Conservation (phyloP, 2,888 invertebrate species). For the Troilus luridus region DNA sequence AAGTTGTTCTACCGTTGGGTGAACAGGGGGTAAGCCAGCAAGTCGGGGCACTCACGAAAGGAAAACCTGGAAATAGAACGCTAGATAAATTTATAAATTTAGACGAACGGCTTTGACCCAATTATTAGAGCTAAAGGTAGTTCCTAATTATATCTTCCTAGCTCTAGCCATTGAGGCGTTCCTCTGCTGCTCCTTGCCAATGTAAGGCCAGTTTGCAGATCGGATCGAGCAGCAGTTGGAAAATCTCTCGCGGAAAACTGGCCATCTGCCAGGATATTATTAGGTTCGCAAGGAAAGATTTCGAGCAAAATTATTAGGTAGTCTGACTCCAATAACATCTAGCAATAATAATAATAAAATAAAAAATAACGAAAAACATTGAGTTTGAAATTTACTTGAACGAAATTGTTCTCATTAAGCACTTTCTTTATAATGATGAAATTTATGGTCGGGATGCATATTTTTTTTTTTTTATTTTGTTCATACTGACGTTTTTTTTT, state of each 20-base stretch:
- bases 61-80: background rate
- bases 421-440: too few species aligned
- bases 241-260: background rate
- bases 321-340: background rate
- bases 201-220: background rate
- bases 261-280: background rate
- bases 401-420: too few species aligned
- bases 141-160: background rate
- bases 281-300: background rate
- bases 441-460: too few species aligned
- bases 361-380: too few species aligned
- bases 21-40: too few species aligned
- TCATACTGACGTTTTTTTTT: too few species aligned
- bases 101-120: background rate
- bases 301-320: background rate
- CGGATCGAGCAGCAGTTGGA: background rate
- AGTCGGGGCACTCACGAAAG: background rate
- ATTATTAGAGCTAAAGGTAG: constrained; percentile 26
- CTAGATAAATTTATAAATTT: background rate
- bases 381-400: too few species aligned
- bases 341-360: too few species aligned
- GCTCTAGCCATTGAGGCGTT: background rate
- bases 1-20: too few species aligned
- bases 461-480: too few species aligned
- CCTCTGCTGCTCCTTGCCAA: background rate